These are phyloP conservation scores for Noctua comes DNA, from an alignment of 2,888 invertebrate species.

Conservation along the genomic window DNA sequence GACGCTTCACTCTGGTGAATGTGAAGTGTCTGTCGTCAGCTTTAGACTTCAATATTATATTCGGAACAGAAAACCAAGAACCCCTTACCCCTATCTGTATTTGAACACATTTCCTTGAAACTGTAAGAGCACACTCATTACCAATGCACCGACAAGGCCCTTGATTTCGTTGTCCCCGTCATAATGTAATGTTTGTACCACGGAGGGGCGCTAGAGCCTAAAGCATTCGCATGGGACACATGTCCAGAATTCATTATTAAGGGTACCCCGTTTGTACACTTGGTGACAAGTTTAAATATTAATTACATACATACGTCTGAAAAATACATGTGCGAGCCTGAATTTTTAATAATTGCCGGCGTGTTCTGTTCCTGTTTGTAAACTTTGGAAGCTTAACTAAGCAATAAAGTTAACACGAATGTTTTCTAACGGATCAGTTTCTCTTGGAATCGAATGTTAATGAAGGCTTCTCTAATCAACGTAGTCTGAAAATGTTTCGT, in stretches of 20 bases:
- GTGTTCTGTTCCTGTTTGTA: conserved; percentile 27
- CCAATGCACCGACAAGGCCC: conserved; percentile 33
- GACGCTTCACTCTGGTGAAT: background rate
- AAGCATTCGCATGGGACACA: conserved; percentile 48
- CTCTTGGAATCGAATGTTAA: conserved; percentile 13
- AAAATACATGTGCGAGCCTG: conserved; percentile 31
- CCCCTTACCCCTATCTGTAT: background rate
- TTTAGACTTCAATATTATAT: background rate
- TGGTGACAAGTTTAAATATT: conserved; percentile 64
- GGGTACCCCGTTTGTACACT: conserved; percentile 46
- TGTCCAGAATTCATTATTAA: conserved; percentile 59
- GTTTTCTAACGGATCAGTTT: conserved; percentile 20
- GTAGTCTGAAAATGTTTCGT: conserved; percentile 13
- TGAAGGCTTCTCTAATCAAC: conserved; percentile 40
- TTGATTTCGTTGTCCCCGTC: conserved; percentile 48
- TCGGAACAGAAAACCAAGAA: background rate
- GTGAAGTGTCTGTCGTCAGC: background rate
- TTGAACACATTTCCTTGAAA: conserved; percentile 22
- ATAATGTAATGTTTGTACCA: conserved; percentile 51
- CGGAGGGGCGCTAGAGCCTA: conserved; percentile 31
- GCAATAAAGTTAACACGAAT: conserved; percentile 19
- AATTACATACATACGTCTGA: conserved; percentile 42
- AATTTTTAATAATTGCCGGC: conserved; percentile 31
- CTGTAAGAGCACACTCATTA: conserved; percentile 41
- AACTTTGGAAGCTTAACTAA: conserved; percentile 21